Conservation (phyloP, 2,113 vertebrate species). For the Marmota flaviventris region DNA sequence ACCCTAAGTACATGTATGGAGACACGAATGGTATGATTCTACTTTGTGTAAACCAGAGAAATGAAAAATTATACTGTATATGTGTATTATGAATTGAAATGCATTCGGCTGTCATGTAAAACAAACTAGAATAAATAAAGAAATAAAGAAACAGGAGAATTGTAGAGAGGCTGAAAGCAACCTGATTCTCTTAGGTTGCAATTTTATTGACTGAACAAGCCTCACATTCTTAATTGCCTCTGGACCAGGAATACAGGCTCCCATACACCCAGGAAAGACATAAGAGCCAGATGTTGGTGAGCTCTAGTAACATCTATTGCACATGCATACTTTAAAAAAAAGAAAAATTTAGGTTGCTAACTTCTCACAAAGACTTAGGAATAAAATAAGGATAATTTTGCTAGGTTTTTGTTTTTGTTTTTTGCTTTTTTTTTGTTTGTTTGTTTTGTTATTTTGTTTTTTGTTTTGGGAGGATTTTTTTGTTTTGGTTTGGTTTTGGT, state of each 20-base stretch:
- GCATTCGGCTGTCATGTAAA: too few relatives aligned
- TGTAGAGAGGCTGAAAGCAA: background rate
- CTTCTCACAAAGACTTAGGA: conserved; percentile 16
- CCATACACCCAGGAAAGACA: background rate
- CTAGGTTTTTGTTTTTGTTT: too few relatives aligned
- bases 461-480: too few relatives aligned
- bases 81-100: too few relatives aligned
- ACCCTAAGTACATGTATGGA: too few relatives aligned
- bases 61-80: too few relatives aligned
- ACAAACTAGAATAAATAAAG: too few relatives aligned
- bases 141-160: background rate
- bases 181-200: background rate
- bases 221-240: background rate
- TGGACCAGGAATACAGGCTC: background rate
- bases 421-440: too few relatives aligned
- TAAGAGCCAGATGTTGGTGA: background rate
- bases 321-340: background rate
- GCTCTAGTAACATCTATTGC: background rate
- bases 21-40: too few relatives aligned
- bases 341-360: background rate
- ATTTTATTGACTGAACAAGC: background rate
- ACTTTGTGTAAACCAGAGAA: too few relatives aligned
- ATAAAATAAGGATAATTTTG: conserved; percentile 29
- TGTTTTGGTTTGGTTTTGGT: too few relatives aligned
- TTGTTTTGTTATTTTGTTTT: too few relatives aligned